Evolutionary conservation across 2,113 vertebrate species (phyloP).

Genomic region (Osmerus eperlanus): DNA sequence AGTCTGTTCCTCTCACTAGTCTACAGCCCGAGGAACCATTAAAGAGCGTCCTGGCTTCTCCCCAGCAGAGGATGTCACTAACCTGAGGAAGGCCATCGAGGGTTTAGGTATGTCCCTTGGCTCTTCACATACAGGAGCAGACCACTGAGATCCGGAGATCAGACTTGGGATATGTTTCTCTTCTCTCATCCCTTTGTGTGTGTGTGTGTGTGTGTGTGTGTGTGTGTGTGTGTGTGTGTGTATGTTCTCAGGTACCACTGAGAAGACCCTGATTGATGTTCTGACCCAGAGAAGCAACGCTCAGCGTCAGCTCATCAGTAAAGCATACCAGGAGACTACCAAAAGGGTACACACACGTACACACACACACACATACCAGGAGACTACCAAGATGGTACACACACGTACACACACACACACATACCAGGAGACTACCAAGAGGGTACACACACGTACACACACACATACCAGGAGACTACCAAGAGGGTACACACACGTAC

Average conservation of each 20-base stretch:
- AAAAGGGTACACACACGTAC: conserved; percentile 66
- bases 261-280: conserved; percentile 76
- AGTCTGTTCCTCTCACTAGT: conserved; percentile 55
- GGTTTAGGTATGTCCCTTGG: conserved; percentile 74
- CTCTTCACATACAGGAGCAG: neutral
- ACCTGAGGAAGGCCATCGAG: conserved; percentile 74
- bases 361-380: conserved; percentile 62
- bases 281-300: conserved; percentile 77
- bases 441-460: conserved; percentile 44
- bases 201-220: conserved; percentile 21
- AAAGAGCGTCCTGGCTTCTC: conserved; percentile 74
- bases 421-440: conserved; percentile 72
- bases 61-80: conserved; percentile 73
- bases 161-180: no score
- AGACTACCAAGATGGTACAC: conserved; percentile 68
- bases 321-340: conserved; percentile 72
- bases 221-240: conserved; percentile 14
- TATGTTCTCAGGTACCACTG: conserved; percentile 74
- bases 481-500: conserved; percentile 58
- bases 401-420: conserved; percentile 16
- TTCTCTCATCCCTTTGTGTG: neutral
- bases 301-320: conserved; percentile 78
- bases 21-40: conserved; percentile 72
- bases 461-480: conserved; percentile 69
- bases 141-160: no score